These are phyloP conservation scores for Ceryle rudis DNA, from an alignment of 2,797 vertebrate species.

Conservation along the genomic window DNA sequence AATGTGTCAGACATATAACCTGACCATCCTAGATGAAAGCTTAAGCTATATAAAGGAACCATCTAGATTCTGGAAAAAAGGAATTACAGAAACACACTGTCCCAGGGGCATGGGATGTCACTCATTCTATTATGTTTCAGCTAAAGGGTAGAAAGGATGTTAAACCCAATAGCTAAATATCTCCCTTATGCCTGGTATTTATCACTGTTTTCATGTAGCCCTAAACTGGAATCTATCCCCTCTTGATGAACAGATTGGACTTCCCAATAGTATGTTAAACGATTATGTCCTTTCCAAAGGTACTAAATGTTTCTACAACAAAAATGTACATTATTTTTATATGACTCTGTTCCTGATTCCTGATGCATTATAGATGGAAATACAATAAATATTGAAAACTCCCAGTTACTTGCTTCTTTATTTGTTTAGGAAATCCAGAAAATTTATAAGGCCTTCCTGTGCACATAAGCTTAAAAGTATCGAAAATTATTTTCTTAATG, in stretches of 20 bases:
- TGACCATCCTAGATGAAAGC: neutral
- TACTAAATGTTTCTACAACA: neutral
- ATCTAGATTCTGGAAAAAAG: neutral
- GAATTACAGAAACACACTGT: neutral
- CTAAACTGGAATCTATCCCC: neutral
- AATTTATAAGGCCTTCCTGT: neutral
- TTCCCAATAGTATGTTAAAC: neutral
- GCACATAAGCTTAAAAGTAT: neutral
- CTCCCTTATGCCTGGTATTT: neutral
- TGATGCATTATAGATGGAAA: neutral
- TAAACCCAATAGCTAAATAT: neutral
- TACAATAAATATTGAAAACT: neutral
- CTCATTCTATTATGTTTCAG: neutral
- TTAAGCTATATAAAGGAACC: neutral
- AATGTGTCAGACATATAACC: neutral
- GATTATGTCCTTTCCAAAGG: neutral
- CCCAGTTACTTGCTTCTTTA: neutral
- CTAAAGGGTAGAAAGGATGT: neutral
- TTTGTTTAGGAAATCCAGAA: neutral
- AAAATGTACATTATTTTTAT: neutral
- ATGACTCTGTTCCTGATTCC: neutral
- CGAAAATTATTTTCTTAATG: conserved; percentile 23
- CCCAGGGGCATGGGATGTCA: neutral
- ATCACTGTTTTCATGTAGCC: neutral
- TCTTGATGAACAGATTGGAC: neutral